Base-by-base conservation (phyloP, 2,797 vertebrate species). In the Argya squamiceps region DNA sequence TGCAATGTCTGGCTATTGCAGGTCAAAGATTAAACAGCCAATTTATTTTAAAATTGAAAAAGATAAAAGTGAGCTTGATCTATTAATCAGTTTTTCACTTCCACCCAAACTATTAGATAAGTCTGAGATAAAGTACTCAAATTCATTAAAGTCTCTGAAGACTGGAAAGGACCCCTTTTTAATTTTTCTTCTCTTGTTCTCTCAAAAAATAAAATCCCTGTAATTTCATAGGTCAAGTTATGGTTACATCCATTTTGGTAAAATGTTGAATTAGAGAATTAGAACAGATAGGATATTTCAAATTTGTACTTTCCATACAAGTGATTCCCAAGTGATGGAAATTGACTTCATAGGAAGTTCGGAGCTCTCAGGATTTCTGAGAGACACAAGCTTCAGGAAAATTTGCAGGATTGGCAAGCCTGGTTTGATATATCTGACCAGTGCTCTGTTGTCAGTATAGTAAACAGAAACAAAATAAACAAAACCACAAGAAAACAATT, bases 1-100 rank as follows among this genome's bases (percentile, higher is more conserved):
- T 24, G 43, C 47, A 69, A 52, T 36, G 24, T 76, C 55, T 12
- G 10, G 24, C 20, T 81, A 36, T 32, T 63, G n/a, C 34, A 78
- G 89, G 84, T 78, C 89, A 86, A 77, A 91, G 65, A 84, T 91
- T 55, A 78, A 94, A 69, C 29, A 79, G 44, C 15, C 49, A 43
- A 78, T 95, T 92, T 89, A 77, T 78, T 92, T 91, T 75, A 89
- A 85, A 94, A 92, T 34, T 34, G 34, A 74, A 69, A 65, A 89
- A 91, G 20, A 84, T 26, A 91, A 91, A 86, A 83, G 34, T 49
- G 44, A 94, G 29, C 36, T 89, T 92, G 73, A 80, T 78, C 69
- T 89, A 62, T 81, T 81, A 88, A 70, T 69, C 36, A 73, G 75
- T 59, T 92, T 88, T 95, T 88, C 76, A 89, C 32, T 69, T 73